Evolutionary conservation across 2,797 vertebrate species (phyloP).

Genomic region (Okamejei kenojei): DNA sequence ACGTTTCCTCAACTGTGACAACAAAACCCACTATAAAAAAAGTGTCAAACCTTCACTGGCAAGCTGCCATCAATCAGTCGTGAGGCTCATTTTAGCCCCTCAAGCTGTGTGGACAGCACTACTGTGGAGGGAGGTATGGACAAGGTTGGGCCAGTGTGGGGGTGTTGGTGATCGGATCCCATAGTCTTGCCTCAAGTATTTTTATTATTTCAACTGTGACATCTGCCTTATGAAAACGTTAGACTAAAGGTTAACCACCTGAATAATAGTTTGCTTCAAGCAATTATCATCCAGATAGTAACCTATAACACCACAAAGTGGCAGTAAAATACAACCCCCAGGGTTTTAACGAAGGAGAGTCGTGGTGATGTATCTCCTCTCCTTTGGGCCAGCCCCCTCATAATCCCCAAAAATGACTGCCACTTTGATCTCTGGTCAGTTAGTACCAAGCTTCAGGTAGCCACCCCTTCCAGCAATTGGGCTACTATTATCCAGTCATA

Average conservation of each 20-base stretch:
- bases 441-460: too few relatives aligned
- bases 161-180: background rate
- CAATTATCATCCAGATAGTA: background rate
- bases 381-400: too few relatives aligned
- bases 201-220: conserved; percentile 1
- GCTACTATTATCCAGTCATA: too few relatives aligned
- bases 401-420: too few relatives aligned
- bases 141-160: too few relatives aligned
- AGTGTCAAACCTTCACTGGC: background rate
- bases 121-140: background rate
- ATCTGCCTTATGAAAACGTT: background rate
- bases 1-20: background rate
- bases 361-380: too few relatives aligned
- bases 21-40: background rate
- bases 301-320: background rate
- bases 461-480: too few relatives aligned
- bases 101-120: background rate
- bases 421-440: too few relatives aligned
- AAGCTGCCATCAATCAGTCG: too few relatives aligned
- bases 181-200: background rate
- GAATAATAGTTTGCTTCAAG: background rate
- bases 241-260: background rate
- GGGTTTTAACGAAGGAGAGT: too few relatives aligned
- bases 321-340: too few relatives aligned
- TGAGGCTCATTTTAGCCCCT: background rate